phyloP scores from a whole-genome alignment of 2,888 invertebrate genomes.

The Drosophila seclusa region DNA sequence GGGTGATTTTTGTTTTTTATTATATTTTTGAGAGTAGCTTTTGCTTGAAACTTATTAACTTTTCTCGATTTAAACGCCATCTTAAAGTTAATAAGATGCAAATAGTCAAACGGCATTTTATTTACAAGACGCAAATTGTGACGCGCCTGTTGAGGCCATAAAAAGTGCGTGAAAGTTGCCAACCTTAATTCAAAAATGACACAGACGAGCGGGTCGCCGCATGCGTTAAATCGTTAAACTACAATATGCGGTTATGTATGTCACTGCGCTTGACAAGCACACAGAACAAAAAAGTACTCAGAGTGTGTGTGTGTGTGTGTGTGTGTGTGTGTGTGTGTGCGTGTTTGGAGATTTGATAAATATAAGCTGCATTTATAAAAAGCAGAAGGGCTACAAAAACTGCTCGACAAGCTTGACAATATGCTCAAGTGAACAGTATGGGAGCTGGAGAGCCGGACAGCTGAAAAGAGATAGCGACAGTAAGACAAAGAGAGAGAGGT shows the following conservation, averaged over 20 bases:
- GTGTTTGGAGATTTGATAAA: constrained; percentile 52
- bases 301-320: constrained; percentile 8
- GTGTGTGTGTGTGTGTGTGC: constrained; percentile 11
- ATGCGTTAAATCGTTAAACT: constrained; percentile 10
- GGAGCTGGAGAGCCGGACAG: constrained; percentile 1
- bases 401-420: constrained; percentile 16
- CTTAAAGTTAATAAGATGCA: constrained; percentile 39
- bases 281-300: constrained; percentile 1
- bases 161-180: constrained; percentile 26
- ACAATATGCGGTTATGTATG: constrained; percentile 32
- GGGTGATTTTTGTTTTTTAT: too few relatives aligned
- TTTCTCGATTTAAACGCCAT: constrained; percentile 3
- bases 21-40: neutral
- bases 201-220: constrained; percentile 52
- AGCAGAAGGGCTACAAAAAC: constrained; percentile 47
- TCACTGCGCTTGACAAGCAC: constrained; percentile 36
- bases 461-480: neutral
- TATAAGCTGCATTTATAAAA: constrained; percentile 69
- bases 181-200: constrained; percentile 56
- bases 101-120: constrained; percentile 23
- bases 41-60: neutral
- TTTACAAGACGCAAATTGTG: constrained; percentile 23
- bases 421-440: constrained; percentile 7
- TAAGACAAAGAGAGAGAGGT: neutral
- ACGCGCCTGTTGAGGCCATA: constrained; percentile 27